These are phyloP conservation scores for Penaeus monodon DNA, from an alignment of 2,888 invertebrate genomes.

Conservation along the genomic window DNA sequence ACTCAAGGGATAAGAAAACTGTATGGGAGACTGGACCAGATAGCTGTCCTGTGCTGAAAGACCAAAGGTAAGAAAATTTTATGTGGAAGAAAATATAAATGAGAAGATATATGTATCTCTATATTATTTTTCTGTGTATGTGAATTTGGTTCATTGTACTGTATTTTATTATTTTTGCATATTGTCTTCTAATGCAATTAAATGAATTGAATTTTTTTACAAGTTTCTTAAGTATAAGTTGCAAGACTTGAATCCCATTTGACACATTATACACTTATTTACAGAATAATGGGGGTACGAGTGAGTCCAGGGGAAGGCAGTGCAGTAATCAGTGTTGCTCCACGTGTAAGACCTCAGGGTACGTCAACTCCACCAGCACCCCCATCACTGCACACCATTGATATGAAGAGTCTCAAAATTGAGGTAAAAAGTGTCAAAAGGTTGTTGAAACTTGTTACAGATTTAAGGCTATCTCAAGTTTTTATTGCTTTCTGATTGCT, in stretches of 20 bases:
- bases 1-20: conserved; percentile 75
- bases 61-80: conserved; percentile 66
- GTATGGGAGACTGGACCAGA: conserved; percentile 74
- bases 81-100: neutral
- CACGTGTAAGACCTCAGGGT: conserved; percentile 66
- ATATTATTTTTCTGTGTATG: too few species aligned
- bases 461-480: neutral
- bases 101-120: too few species aligned
- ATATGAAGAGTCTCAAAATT: conserved; percentile 74
- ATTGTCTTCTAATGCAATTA: too few species aligned
- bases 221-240: too few species aligned
- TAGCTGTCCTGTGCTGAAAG: conserved; percentile 65
- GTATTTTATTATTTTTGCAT: too few species aligned
- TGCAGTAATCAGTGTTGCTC: conserved; percentile 71
- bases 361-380: conserved; percentile 68
- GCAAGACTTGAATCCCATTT: too few species aligned
- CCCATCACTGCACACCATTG: conserved; percentile 75
- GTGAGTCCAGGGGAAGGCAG: conserved; percentile 73
- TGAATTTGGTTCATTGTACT: too few species aligned
- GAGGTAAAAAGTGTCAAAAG: conserved; percentile 69
- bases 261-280: conserved; percentile 42
- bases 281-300: conserved; percentile 72
- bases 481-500: too few species aligned
- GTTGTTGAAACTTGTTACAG: neutral
- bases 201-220: too few species aligned